Conservation (phyloP, 2,888 invertebrate genomes). For the Nycteola revayana region DNA sequence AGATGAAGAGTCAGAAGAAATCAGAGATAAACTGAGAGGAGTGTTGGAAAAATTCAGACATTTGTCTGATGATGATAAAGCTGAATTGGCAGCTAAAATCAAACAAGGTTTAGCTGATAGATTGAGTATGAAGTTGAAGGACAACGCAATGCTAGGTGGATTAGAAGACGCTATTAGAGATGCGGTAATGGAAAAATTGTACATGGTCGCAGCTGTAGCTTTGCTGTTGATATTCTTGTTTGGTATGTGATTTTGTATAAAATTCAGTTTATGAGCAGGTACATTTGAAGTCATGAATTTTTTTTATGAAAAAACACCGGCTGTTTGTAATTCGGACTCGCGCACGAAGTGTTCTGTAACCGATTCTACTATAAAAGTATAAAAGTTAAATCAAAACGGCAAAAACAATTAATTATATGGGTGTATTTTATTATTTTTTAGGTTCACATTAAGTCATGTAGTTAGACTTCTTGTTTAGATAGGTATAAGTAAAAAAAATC, state of each 20-base stretch:
- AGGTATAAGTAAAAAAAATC: too few species aligned
- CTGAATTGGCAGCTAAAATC: conserved; percentile 53
- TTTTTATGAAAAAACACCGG: neutral
- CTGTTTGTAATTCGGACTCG: too few species aligned
- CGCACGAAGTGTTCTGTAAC: too few species aligned
- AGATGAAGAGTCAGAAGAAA: conserved; percentile 54
- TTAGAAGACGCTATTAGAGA: conserved; percentile 53
- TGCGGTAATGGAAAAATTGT: conserved; percentile 51
- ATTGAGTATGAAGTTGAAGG: conserved; percentile 47
- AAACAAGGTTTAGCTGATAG: conserved; percentile 56
- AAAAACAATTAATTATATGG: too few species aligned
- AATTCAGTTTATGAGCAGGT: neutral
- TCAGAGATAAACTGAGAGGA: conserved; percentile 50
- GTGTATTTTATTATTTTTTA: too few species aligned
- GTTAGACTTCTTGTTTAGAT: too few species aligned
- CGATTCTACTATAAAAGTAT: too few species aligned
- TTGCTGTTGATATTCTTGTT: conserved; percentile 54
- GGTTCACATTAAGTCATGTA: too few species aligned
- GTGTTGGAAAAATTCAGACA: conserved; percentile 50
- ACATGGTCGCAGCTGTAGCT: conserved; percentile 45
- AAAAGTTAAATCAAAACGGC: too few species aligned
- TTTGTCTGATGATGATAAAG: conserved; percentile 56
- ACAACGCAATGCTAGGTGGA: conserved; percentile 45
- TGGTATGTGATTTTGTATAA: too few species aligned
- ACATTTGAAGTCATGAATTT: neutral